These are phyloP conservation scores for Oxygymnocypris stewartii DNA, from an alignment of 2,113 vertebrate species.

Conservation along the genomic window DNA sequence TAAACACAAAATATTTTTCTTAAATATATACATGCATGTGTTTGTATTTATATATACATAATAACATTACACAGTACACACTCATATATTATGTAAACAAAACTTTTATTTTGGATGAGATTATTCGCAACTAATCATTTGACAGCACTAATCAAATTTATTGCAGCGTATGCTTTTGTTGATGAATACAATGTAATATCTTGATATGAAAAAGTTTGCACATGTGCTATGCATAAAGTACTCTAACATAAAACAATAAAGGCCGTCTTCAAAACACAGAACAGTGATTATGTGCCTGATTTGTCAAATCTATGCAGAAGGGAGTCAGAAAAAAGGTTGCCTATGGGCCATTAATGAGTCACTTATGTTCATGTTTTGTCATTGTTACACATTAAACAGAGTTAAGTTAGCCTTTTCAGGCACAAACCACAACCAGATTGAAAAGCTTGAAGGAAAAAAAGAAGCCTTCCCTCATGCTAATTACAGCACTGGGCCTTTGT, in stretches of 20 bases:
- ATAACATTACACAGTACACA: no score
- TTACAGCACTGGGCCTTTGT: slow-evolving; percentile 34
- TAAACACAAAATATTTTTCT: no score
- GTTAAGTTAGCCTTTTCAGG: slow-evolving; percentile 57
- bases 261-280: slow-evolving; percentile 4
- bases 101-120: no score
- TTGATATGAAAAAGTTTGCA: neutral
- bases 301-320: slow-evolving; percentile 61
- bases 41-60: no score
- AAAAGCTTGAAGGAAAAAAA: slow-evolving; percentile 53
- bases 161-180: no score
- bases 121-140: no score
- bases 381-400: slow-evolving; percentile 61
- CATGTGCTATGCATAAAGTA: neutral
- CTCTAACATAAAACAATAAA: neutral
- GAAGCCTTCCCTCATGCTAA: slow-evolving; percentile 47
- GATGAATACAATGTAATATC: no score
- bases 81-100: no score
- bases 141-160: no score
- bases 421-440: slow-evolving; percentile 57
- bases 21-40: no score
- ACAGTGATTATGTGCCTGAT: slow-evolving; percentile 61
- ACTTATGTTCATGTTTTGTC: slow-evolving; percentile 66
- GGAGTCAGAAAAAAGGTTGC: slow-evolving; percentile 57
- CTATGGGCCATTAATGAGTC: slow-evolving; percentile 66